These are phyloP conservation scores for Tragelaphus imberbis DNA, from an alignment of 2,113 vertebrate genomes.

Conservation along the genomic window DNA sequence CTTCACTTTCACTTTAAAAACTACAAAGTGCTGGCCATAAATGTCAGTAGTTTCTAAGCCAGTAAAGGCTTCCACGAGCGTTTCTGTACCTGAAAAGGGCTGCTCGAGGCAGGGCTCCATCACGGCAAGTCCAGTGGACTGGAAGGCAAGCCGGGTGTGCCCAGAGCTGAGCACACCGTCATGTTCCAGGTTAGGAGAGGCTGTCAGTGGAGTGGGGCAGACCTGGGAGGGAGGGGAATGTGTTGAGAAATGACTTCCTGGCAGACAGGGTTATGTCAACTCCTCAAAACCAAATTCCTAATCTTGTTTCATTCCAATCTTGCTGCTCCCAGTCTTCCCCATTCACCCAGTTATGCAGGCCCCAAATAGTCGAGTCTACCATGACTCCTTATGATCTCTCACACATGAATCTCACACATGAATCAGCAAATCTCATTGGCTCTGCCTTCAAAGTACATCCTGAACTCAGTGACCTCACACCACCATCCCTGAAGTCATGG, in stretches of 20 bases:
- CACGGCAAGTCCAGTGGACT: neutral
- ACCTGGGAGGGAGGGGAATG: neutral
- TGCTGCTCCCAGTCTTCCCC: neutral
- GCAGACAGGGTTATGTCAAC: neutral
- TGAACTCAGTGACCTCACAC: neutral
- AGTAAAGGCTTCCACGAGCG: neutral
- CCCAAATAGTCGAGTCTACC: neutral
- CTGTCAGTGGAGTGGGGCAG: neutral
- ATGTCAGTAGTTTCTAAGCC: neutral
- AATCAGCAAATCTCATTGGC: neutral
- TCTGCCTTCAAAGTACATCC: neutral
- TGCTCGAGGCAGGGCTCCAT: neutral
- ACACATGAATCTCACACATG: neutral
- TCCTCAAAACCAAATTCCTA: neutral
- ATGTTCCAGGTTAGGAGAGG: neutral
- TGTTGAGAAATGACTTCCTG: neutral
- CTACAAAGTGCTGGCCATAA: neutral
- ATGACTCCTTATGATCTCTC: neutral
- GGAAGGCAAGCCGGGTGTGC: neutral
- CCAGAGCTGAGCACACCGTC: neutral
- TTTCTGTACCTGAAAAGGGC: neutral
- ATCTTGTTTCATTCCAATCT: neutral
- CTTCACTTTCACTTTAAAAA: neutral
- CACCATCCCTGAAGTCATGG: neutral
- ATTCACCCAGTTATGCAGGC: no score